phyloP scores from a whole-genome alignment of 2,888 invertebrate species.

The Agrochola circellaris region DNA sequence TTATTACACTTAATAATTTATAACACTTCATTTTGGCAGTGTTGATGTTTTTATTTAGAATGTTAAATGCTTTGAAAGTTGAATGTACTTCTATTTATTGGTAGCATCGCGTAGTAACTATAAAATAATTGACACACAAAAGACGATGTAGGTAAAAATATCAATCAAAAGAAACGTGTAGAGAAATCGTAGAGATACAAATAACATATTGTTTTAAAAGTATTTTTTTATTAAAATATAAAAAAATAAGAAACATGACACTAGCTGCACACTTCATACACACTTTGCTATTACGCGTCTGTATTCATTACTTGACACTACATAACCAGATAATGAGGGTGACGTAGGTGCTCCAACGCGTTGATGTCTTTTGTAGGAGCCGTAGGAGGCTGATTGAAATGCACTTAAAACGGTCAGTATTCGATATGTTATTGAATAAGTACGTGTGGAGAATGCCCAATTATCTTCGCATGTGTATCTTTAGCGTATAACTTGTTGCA shows the following conservation, averaged over 20 bases:
- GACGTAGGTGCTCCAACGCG: slow-evolving; percentile 64
- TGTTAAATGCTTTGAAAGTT: slow-evolving; percentile 36
- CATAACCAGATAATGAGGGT: slow-evolving; percentile 29
- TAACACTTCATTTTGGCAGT: slow-evolving; percentile 2
- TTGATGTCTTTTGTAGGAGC: slow-evolving; percentile 78
- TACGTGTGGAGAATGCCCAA: slow-evolving; percentile 55
- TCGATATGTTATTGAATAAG: slow-evolving; percentile 56
- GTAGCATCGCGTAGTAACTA: slow-evolving; percentile 7
- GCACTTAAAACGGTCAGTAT: slow-evolving; percentile 40
- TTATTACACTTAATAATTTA: slow-evolving; percentile 31
- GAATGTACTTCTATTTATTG: slow-evolving; percentile 8
- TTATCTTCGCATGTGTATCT: slow-evolving; percentile 63
- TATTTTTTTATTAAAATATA: neutral
- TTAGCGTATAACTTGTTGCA: slow-evolving; percentile 67
- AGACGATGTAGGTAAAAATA: neutral
- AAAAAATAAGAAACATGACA: neutral
- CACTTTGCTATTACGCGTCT: neutral
- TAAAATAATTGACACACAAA: slow-evolving; percentile 20
- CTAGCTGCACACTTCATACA: slow-evolving; percentile 1
- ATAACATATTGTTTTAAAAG: neutral
- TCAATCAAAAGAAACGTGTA: slow-evolving; percentile 4
- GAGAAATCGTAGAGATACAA: neutral
- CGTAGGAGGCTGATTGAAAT: slow-evolving; percentile 57
- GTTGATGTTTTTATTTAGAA: slow-evolving; percentile 24
- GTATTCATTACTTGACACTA: slow-evolving; percentile 8